phyloP scores from a whole-genome alignment of 2,888 invertebrate genomes.

The Philopedon plagiatum region DNA sequence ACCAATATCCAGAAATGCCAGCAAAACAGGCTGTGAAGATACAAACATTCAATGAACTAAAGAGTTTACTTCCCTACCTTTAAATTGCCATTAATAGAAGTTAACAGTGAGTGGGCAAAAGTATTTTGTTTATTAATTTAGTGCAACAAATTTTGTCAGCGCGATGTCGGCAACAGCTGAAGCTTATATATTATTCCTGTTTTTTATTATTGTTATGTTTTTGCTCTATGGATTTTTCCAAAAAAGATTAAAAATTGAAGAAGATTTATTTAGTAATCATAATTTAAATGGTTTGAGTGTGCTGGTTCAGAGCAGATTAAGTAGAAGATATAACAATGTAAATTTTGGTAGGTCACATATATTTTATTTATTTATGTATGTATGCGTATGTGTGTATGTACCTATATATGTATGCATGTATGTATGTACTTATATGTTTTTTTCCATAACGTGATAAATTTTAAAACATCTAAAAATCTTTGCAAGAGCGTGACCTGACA shows the following conservation, averaged over 20 bases:
- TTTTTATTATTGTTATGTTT: slow-evolving; percentile 53
- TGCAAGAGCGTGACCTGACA: too few relatives aligned
- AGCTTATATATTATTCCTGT: slow-evolving; percentile 51
- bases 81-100: slow-evolving; percentile 28
- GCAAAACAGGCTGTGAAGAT: not conserved
- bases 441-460: too few relatives aligned
- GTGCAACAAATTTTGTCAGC: not conserved
- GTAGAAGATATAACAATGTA: slow-evolving; percentile 8
- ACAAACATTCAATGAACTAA: slow-evolving; percentile 14
- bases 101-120: slow-evolving; percentile 24
- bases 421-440: too few relatives aligned
- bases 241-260: slow-evolving; percentile 48
- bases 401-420: too few relatives aligned
- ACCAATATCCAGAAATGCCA: slow-evolving; percentile 13
- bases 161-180: slow-evolving; percentile 52
- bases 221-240: slow-evolving; percentile 56
- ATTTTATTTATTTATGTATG: too few relatives aligned
- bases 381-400: too few relatives aligned
- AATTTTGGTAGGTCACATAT: slow-evolving; percentile 26
- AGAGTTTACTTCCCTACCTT: slow-evolving; percentile 28
- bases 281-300: slow-evolving; percentile 35
- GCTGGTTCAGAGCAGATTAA: slow-evolving; percentile 31
- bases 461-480: too few relatives aligned
- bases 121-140: slow-evolving; percentile 27
- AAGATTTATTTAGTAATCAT: slow-evolving; percentile 39